Conservation (phyloP, 2,797 vertebrate species). For the Phyllotis vaccarum region DNA sequence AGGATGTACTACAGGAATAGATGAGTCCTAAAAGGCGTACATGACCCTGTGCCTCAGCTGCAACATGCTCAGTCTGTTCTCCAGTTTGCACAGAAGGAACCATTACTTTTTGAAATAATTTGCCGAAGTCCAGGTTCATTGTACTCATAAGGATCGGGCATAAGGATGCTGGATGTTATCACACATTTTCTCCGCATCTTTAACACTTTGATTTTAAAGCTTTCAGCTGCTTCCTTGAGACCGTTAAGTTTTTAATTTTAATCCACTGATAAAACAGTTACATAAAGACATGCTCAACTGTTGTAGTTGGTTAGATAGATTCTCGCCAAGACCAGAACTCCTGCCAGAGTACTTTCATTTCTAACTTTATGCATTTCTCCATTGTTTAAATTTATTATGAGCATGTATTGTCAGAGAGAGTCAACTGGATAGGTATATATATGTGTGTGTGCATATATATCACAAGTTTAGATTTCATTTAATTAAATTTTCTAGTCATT, state of each 20-base stretch:
- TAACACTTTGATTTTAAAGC: background rate
- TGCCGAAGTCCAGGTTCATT: slow-evolving; percentile 87
- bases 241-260: background rate
- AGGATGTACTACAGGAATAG: slow-evolving; percentile 93
- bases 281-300: background rate
- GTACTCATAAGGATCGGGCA: slow-evolving; percentile 80
- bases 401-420: background rate
- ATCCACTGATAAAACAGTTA: background rate
- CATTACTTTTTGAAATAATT: slow-evolving; percentile 89
- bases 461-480: background rate
- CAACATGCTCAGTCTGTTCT: slow-evolving; percentile 90
- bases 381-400: background rate
- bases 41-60: slow-evolving; percentile 94
- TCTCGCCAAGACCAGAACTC: background rate
- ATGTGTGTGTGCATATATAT: background rate
- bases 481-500: slow-evolving; percentile 4
- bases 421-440: background rate
- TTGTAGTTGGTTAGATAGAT: background rate
- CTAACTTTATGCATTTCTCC: background rate
- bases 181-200: background rate
- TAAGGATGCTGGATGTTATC: background rate
- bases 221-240: background rate
- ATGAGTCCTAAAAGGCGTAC: slow-evolving; percentile 93
- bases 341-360: background rate
- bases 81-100: slow-evolving; percentile 88